Conservation (phyloP, 1,140 invertebrate genomes). For the Sinella curviseta region DNA sequence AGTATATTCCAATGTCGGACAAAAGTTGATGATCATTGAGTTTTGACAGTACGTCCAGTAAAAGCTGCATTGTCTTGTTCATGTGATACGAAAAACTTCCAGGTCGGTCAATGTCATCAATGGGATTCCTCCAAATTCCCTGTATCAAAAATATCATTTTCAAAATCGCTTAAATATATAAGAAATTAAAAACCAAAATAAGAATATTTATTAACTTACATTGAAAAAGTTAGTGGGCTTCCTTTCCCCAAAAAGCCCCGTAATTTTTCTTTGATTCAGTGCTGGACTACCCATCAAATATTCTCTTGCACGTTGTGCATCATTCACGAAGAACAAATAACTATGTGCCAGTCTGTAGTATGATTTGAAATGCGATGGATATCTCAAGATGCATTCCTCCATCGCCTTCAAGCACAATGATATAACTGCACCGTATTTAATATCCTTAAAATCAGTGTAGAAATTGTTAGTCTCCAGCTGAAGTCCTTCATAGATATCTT, state of each 20-base stretch:
- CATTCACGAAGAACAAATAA: slow-evolving; percentile 72
- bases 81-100: slow-evolving; percentile 90
- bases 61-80: slow-evolving; percentile 75
- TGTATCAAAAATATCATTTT: slow-evolving; percentile 52
- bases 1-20: slow-evolving; percentile 75
- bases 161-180: too few relatives aligned
- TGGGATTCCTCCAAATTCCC: slow-evolving; percentile 89
- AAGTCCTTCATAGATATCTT: slow-evolving; percentile 20
- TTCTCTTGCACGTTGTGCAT: slow-evolving; percentile 67
- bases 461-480: slow-evolving; percentile 16
- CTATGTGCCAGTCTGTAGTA: slow-evolving; percentile 82
- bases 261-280: slow-evolving; percentile 62
- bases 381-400: slow-evolving; percentile 78
- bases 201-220: slow-evolving; percentile 58
- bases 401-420: slow-evolving; percentile 71
- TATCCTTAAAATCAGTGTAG: slow-evolving; percentile 33
- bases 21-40: slow-evolving; percentile 77
- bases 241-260: slow-evolving; percentile 82
- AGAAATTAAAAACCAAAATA: slow-evolving; percentile 24
- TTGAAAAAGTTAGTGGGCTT: slow-evolving; percentile 88
- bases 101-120: slow-evolving; percentile 83
- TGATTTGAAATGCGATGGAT: slow-evolving; percentile 90
- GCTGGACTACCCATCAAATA: slow-evolving; percentile 66
- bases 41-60: slow-evolving; percentile 77
- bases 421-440: slow-evolving; percentile 53